phyloP scores from a whole-genome alignment of 2,113 vertebrate genomes.

The Crotalus horridus region DNA sequence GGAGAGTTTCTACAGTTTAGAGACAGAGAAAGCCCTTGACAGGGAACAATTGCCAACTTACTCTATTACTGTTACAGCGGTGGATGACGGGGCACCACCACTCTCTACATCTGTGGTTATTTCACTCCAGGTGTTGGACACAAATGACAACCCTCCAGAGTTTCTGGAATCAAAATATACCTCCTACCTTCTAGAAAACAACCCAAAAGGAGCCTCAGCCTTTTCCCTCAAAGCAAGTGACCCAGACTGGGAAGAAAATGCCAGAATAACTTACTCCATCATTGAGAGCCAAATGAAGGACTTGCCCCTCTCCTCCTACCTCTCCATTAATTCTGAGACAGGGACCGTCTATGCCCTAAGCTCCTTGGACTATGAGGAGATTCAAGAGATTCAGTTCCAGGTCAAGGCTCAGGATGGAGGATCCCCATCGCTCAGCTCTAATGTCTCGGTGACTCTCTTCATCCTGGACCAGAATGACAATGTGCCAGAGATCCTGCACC shows the following conservation, averaged over 20 bases:
- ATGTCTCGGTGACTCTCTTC: not conserved
- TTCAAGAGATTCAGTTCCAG: not conserved
- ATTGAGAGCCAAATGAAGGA: conserved; percentile 25
- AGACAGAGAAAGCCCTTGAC: conserved; percentile 65
- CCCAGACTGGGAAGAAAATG: conserved; percentile 64
- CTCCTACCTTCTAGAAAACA: conserved; percentile 63
- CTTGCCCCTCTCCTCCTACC: not conserved
- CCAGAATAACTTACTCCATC: conserved; percentile 59
- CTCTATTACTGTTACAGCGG: conserved; percentile 64
- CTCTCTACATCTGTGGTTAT: conserved; percentile 49
- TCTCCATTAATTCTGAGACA: conserved; percentile 62
- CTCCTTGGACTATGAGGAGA: not conserved
- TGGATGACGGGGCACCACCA: conserved; percentile 62
- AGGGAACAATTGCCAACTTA: conserved; percentile 61
- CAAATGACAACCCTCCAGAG: conserved; percentile 63
- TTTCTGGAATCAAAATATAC: conserved; percentile 53
- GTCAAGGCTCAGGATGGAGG: not conserved
- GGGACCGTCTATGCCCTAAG: not conserved
- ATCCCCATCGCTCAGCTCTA: not conserved
- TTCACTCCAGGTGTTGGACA: conserved; percentile 54
- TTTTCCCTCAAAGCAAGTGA: conserved; percentile 59
- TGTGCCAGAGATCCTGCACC: not conserved
- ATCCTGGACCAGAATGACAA: not conserved
- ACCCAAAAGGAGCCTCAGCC: conserved; percentile 57
- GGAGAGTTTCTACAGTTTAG: conserved; percentile 69